Evolutionary conservation across 2,888 invertebrate species (phyloP), one percentile per base, ranked within the genome.

Genomic region (Sthenelais limicola): DNA sequence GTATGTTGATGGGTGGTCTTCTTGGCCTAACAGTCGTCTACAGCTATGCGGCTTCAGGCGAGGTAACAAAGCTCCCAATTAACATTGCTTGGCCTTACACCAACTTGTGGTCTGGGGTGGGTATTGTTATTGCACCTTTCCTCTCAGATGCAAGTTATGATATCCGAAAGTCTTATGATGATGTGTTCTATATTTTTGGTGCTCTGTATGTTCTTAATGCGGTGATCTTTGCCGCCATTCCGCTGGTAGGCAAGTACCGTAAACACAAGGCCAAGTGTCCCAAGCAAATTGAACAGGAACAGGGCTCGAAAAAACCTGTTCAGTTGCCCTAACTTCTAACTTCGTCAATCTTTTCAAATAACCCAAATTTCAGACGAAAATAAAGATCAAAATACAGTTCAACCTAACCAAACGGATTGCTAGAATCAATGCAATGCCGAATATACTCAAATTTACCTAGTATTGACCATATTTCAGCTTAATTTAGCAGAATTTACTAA

Each of bases 21-120:
- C 76, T 81, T n/a, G 81, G 81, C 26, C 71, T 81, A 43, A 81
- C 79, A 33, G 82, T 81, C 43, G 81, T 81, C n/a, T 81, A 81
- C 73, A 80, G 79, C n/a, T 81, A 81, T 69, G 81, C 81, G 3
- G 81, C 81, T 1, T 80, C 81, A 1, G 81, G 78, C 3, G 81
- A 81, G 54, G 80, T 82, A 0, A 81, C 81, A 12, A 47, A 77
- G 47, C 76, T 79, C 30, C 80, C 81, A 21, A 80, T 82, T 9
- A 80, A 81, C 68, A 67, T 79, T 18, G 81, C 81, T 47, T 81
- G 81, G 81, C 78, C 81, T 33, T 80, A 74, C 67, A 81, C 81
- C 28, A 81, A 81, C 73, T 72, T 81, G 24, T 81, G 81, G 81
- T 82, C 81, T 2, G 81, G 81, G 12, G 69, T 81, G 5, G 81